These are phyloP conservation scores for Chamaetylas fuelleborni DNA, from an alignment of 2,113 vertebrate species.

Conservation along the genomic window DNA sequence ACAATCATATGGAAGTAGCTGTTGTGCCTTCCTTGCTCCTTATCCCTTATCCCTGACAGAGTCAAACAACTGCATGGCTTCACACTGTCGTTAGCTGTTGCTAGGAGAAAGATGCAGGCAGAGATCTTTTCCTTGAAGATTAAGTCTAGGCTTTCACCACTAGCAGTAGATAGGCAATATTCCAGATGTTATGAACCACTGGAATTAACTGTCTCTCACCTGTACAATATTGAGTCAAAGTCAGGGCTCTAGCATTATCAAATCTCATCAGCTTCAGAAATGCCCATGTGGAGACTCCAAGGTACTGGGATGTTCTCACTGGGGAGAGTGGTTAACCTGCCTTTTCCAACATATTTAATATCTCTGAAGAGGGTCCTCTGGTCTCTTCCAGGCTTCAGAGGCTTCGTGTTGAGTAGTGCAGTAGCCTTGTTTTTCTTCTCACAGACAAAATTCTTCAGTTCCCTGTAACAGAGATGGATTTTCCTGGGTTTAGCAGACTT, in stretches of 20 bases:
- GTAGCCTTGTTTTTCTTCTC: background rate
- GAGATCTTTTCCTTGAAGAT: background rate
- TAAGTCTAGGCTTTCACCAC: background rate
- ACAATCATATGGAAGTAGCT: background rate
- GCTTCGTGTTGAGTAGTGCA: background rate
- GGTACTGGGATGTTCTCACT: background rate
- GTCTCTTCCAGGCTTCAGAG: background rate
- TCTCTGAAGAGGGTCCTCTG: background rate
- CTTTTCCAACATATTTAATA: background rate
- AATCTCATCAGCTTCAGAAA: background rate
- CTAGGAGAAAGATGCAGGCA: background rate
- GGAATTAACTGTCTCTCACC: background rate
- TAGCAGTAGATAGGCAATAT: background rate
- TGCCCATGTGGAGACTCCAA: background rate
- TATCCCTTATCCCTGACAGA: background rate
- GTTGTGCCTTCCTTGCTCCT: background rate
- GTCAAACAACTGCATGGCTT: background rate
- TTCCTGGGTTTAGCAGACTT: background rate
- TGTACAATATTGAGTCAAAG: background rate
- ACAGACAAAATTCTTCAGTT: background rate
- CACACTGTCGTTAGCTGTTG: background rate
- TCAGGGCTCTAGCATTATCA: background rate
- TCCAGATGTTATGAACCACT: background rate
- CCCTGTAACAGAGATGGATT: background rate
- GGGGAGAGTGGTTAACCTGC: background rate